These are phyloP conservation scores for Buphagus erythrorhynchus DNA, from an alignment of 2,797 vertebrate genomes.

Conservation along the genomic window DNA sequence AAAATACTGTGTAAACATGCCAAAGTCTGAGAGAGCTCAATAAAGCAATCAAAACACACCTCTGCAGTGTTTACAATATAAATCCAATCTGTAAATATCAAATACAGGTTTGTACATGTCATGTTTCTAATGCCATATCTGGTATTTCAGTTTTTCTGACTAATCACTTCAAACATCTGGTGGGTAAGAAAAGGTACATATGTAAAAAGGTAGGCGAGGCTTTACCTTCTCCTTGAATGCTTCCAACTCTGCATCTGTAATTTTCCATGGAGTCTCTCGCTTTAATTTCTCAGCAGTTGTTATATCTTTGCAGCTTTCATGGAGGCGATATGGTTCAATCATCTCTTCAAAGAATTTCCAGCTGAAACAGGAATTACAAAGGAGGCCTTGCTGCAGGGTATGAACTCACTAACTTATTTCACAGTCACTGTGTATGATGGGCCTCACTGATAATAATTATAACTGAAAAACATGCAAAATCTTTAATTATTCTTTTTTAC, in stretches of 20 bases:
- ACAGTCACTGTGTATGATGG: constrained; percentile 17
- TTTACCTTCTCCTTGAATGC: constrained; percentile 93
- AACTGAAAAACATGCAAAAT: constrained; percentile 50
- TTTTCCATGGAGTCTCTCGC: constrained; percentile 90
- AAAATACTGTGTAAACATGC: neutral
- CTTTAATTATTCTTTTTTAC: constrained; percentile 27
- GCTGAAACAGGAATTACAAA: constrained; percentile 82
- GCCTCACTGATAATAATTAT: constrained; percentile 27
- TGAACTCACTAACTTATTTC: constrained; percentile 60
- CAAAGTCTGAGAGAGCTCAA: neutral
- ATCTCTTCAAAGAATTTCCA: constrained; percentile 93
- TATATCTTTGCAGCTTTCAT: constrained; percentile 85
- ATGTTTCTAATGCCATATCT: neutral
- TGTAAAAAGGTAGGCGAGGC: neutral
- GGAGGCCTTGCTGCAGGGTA: constrained; percentile 67
- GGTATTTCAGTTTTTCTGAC: neutral
- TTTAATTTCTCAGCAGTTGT: constrained; percentile 86
- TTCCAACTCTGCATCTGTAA: constrained; percentile 91
- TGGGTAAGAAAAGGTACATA: neutral
- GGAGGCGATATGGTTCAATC: constrained; percentile 93
- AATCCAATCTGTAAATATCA: constrained; percentile 28
- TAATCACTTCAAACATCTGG: neutral
- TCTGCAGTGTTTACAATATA: neutral
- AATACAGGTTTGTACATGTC: neutral
- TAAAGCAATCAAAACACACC: neutral